Evolutionary conservation across 2,797 vertebrate species (phyloP), one percentile per base, ranked within the genome.

Genomic region (Gallinago stenura): DNA sequence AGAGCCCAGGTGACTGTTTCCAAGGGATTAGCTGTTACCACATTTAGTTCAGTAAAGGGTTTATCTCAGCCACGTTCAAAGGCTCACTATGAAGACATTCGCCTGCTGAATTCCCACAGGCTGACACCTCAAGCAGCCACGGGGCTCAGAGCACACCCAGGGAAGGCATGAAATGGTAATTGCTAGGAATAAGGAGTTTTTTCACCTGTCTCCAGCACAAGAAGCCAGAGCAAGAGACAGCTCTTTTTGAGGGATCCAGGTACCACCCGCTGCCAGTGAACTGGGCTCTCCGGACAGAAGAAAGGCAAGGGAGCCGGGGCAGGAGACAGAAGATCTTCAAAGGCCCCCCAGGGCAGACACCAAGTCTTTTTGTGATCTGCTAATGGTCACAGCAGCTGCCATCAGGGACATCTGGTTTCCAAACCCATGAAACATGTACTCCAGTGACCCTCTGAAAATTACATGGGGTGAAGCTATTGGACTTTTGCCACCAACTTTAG

Each of bases 11-110:
- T 97, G 97, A 96, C 97, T 80, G 90, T 77, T 94, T 83, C 91
- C 60, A 73, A 79, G 81, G 95, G 97, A 98, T 98, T 97, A 98
- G 95, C 96, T 85, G 96, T 97, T 96, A 69, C 98, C 37, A 6
- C 97, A 90, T 97, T 97, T 98, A 98, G 98, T 93, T 95, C 95
- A 90, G 56, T 97, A 97, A 97, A 97, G 91, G 95, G 93, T 97
- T 98, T 98, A 98, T 95, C 97, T 94, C 83, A 46, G 94, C 92
- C 81, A 21, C 31, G 10, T 30, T 90, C 94, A 77, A 78, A 68
- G 89, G 62, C 94, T 1, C 25, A 9, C 82, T 58, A 16, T 51
- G 61, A 61, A 97, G 93, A 80, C 84, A 73, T 71, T 83, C 1
- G 2, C 48, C 7, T 2, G 81, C 75, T 3, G 13, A 86, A 87